A percentile compares a stretch with the other conserved stretches of the same genome.
phyloP scores from a whole-genome alignment of 2,888 invertebrate genomes.

The Bruchidius siliquastri region DNA sequence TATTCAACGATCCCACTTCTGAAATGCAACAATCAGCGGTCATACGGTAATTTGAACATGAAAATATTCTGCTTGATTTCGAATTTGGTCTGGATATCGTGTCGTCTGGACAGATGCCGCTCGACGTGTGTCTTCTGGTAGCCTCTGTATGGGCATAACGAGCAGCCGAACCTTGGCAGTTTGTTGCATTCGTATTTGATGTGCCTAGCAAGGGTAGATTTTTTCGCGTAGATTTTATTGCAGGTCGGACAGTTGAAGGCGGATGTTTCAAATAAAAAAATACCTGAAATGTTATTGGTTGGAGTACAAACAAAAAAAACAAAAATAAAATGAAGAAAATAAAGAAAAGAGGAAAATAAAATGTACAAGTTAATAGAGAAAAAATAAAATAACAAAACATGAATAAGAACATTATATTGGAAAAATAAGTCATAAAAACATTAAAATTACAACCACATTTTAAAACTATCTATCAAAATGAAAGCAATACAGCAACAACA shows the following conservation, averaged over 20 bases:
- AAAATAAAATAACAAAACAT: constrained; percentile 2
- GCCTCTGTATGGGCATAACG: constrained; percentile 33
- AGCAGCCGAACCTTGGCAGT: constrained; percentile 37
- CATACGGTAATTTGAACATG: neutral
- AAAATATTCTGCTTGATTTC: constrained; percentile 27
- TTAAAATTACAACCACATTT: neutral
- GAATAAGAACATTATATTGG: constrained; percentile 3
- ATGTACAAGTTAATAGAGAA: neutral
- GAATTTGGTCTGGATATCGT: constrained; percentile 29
- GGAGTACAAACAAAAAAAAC: constrained; percentile 5
- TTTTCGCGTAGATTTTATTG: constrained; percentile 30
- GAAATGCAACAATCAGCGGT: neutral
- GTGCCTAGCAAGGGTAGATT: constrained; percentile 31
- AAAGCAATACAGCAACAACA: neutral
- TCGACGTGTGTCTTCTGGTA: constrained; percentile 39
- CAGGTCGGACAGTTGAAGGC: constrained; percentile 28
- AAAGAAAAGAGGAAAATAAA: neutral
- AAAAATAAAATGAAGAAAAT: constrained; percentile 3
- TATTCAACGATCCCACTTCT: too few species aligned
- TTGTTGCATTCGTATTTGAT: constrained; percentile 40
- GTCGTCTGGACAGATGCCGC: constrained; percentile 35
- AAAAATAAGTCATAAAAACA: neutral
- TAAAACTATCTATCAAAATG: neutral
- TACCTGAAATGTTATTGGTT: constrained; percentile 18
- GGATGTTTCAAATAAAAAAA: constrained; percentile 23